Percentiles rank a stretch among this genome's conserved stretches.
Conservation (phyloP, 1,140 invertebrate genomes). For the Anastrepha obliqua region DNA sequence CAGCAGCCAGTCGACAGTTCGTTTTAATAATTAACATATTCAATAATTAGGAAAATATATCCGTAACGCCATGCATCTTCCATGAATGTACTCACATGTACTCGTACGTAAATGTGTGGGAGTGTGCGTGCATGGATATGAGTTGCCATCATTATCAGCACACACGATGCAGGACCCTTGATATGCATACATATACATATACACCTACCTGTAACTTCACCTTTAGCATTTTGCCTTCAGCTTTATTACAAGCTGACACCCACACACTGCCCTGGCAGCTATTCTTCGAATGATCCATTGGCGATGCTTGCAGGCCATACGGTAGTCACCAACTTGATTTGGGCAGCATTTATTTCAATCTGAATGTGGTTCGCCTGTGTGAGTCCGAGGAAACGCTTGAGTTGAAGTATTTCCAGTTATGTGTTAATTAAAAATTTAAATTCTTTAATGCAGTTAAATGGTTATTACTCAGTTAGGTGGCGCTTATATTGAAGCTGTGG, state of each 20-base stretch:
- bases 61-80: not conserved
- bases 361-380: not conserved
- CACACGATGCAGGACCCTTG: too few relatives aligned
- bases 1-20: not conserved
- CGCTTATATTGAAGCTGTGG: too few relatives aligned
- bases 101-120: not conserved
- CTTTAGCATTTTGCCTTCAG: too few relatives aligned
- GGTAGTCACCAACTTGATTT: too few relatives aligned
- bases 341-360: too few relatives aligned
- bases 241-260: too few relatives aligned
- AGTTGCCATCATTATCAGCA: not conserved
- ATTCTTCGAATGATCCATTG: too few relatives aligned
- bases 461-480: not conserved
- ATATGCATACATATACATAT: not conserved
- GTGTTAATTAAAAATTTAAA: not conserved
- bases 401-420: not conserved
- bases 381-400: not conserved
- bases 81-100: not conserved
- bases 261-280: too few relatives aligned
- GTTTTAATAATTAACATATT: slow-evolving; percentile 26
- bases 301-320: too few relatives aligned
- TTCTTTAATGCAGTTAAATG: not conserved
- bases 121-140: not conserved
- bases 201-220: too few relatives aligned
- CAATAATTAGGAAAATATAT: slow-evolving; percentile 47